phyloP scores from a whole-genome alignment of 2,113 vertebrate species.

The Crotalus tigris region DNA sequence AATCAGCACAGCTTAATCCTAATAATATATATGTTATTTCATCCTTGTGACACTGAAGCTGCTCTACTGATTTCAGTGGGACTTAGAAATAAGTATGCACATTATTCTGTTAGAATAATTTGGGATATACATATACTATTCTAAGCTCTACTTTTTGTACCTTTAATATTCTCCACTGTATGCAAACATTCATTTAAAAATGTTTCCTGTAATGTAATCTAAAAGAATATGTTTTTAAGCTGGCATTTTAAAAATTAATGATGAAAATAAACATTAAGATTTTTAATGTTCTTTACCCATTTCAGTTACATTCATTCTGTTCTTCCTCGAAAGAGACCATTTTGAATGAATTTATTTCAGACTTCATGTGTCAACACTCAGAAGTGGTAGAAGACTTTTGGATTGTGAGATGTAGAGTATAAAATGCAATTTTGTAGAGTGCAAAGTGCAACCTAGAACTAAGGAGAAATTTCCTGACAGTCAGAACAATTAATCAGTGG shows the following conservation, averaged over 20 bases:
- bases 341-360: background rate
- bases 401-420: background rate
- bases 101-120: background rate
- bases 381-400: background rate
- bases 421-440: background rate
- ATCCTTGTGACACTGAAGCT: background rate
- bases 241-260: background rate
- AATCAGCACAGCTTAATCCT: background rate
- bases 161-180: background rate
- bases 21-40: background rate
- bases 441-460: too few species aligned
- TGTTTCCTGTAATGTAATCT: background rate
- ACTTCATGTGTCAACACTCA: background rate
- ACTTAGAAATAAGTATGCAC: background rate
- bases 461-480: too few species aligned
- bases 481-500: too few species aligned
- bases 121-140: background rate
- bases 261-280: background rate
- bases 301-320: background rate
- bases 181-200: background rate
- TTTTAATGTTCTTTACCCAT: background rate
- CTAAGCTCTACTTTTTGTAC: background rate
- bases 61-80: background rate
- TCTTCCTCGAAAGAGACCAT: background rate
- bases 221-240: background rate